phyloP scores from a whole-genome alignment of 2,888 invertebrate species.

The Nysson spinosus region DNA sequence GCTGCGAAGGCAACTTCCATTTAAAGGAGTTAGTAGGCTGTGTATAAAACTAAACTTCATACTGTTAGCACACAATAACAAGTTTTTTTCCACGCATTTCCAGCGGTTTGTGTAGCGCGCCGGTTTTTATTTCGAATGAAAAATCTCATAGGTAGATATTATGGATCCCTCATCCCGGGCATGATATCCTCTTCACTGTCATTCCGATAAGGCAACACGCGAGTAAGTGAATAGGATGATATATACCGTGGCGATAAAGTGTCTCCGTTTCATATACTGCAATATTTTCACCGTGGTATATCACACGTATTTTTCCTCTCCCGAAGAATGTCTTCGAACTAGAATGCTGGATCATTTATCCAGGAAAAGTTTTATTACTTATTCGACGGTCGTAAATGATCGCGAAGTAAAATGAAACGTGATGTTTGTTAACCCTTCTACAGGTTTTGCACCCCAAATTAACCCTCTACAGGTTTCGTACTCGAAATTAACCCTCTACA shows the following conservation, averaged over 20 bases:
- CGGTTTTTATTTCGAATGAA: slow-evolving; percentile 22
- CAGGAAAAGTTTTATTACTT: slow-evolving; percentile 16
- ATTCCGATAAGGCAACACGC: slow-evolving; percentile 24
- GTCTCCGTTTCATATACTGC: slow-evolving; percentile 41
- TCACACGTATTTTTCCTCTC: slow-evolving; percentile 24
- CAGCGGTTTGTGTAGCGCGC: slow-evolving; percentile 17
- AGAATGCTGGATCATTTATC: not conserved
- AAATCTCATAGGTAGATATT: slow-evolving; percentile 30
- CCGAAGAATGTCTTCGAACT: slow-evolving; percentile 24
- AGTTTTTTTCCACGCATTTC: no score
- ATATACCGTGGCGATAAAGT: slow-evolving; percentile 37
- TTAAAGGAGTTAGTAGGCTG: no score
- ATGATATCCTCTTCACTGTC: slow-evolving; percentile 18
- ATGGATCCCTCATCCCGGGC: slow-evolving; percentile 13
- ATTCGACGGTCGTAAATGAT: slow-evolving; percentile 1
- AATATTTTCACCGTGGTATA: slow-evolving; percentile 30
- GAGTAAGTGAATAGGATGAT: slow-evolving; percentile 43
- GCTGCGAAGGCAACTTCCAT: no score
- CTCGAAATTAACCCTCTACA: no score
- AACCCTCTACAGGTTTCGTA: no score
- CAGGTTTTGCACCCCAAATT: no score
- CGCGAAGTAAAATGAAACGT: no score
- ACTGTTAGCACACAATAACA: no score
- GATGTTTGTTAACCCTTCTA: no score
- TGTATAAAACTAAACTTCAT: no score